Conservation (phyloP, 1,140 invertebrate genomes). For the Drosophila novamexicana region DNA sequence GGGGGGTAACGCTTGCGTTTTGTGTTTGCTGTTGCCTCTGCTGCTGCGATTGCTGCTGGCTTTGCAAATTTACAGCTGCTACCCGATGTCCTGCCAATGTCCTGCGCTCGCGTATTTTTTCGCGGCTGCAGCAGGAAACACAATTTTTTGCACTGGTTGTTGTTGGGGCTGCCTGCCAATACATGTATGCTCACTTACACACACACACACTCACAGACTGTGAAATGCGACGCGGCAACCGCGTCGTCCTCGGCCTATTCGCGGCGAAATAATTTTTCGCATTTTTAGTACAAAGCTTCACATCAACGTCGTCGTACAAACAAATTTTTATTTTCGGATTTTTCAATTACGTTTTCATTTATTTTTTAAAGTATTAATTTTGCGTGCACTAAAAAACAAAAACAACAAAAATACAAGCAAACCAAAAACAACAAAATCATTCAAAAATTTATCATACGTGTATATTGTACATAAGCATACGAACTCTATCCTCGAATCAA, state of each 20-base stretch:
- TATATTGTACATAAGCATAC: constrained; percentile 40
- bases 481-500: constrained; percentile 47
- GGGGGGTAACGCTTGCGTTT: constrained; percentile 33
- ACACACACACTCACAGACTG: constrained; percentile 25
- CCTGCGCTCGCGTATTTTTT: constrained; percentile 78
- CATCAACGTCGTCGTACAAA: constrained; percentile 84
- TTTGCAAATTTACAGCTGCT: constrained; percentile 55
- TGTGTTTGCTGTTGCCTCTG: constrained; percentile 35
- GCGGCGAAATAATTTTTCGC: constrained; percentile 84
- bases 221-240: constrained; percentile 44
- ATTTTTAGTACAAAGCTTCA: constrained; percentile 85
- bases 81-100: constrained; percentile 51
- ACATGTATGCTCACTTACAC: constrained; percentile 41
- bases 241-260: constrained; percentile 82
- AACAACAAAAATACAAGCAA: constrained; percentile 54
- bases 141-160: constrained; percentile 56
- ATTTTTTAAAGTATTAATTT: constrained; percentile 81
- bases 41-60: constrained; percentile 41
- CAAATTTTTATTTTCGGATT: constrained; percentile 85
- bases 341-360: constrained; percentile 84
- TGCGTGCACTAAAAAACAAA: constrained; percentile 81
- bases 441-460: constrained; percentile 67
- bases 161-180: constrained; percentile 52
- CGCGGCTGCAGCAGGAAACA: constrained; percentile 71
- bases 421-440: constrained; percentile 57